Evolutionary conservation across 2,113 vertebrate species (phyloP).

Genomic region (Cottus gobio): DNA sequence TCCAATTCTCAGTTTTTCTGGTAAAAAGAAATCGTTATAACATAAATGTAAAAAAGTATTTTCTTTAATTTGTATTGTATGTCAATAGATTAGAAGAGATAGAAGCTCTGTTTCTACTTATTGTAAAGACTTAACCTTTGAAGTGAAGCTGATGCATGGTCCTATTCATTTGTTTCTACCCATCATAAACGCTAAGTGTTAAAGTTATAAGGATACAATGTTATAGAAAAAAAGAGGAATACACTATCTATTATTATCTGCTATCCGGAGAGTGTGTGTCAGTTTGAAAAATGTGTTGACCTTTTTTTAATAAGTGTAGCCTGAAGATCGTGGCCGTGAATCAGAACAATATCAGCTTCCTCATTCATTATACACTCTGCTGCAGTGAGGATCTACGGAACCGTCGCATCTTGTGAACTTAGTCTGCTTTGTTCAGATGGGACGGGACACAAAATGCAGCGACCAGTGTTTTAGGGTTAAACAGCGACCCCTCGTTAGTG

Average conservation of each 20-base stretch:
- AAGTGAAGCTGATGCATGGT: neutral
- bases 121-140: neutral
- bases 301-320: constrained; percentile 27
- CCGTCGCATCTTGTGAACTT: neutral
- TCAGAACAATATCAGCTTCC: constrained; percentile 1
- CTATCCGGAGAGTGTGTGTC: constrained; percentile 11
- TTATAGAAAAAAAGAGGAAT: neutral
- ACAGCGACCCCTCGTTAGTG: neutral
- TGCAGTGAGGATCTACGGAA: neutral
- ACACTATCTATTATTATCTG: neutral
- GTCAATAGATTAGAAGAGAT: neutral
- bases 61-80: neutral
- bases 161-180: neutral
- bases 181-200: neutral
- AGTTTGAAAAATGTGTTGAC: constrained; percentile 37
- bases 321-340: too few relatives aligned
- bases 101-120: neutral
- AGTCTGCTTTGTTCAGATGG: neutral
- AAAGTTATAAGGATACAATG: neutral
- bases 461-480: neutral
- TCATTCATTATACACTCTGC: neutral
- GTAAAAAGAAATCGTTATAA: neutral
- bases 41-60: too few relatives aligned
- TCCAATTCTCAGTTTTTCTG: neutral
- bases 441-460: neutral